Evolutionary conservation across 2,888 invertebrate species (phyloP), one percentile per base, ranked within the genome.

Genomic region (Clanis bilineata): DNA sequence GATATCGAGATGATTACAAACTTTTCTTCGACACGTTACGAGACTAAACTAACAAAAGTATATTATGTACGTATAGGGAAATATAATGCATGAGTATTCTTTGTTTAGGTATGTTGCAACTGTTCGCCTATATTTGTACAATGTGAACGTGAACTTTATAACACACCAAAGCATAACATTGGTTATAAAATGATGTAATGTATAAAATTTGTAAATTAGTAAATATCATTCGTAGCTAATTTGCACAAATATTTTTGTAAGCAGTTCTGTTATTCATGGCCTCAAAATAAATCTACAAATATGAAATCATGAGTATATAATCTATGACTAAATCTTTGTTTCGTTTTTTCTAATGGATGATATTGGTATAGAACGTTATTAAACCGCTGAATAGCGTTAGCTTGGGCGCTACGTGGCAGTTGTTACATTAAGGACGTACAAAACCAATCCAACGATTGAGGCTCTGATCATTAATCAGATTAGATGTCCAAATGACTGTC

Each of bases 381-480:
- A 58, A 58, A 44, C 25, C 28, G 38, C 47, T 39, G 36, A 25
- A 38, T 25, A n/a, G 23, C 47, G 58, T 39, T 58, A 39, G 22
- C 38, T 23, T 15, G n/a, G 36, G 23, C 9, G 36, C 5, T 39
- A 47, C 18, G 15, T 51, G 1, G 18, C 23, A 23, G 38, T 57
- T 23, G 36, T 23, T 38, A 36, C 23, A 38, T 51, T 12, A 58
- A 47, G 28, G 39, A 18, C 47, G 39, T 39, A 58, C 45, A 15
- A 47, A 58, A 51, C 28, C 47, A 47, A 47, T 58, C 43, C 23
- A 39, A 23, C 18, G 59, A 59, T 39, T 45, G 56, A 56, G 38
- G 44, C 59, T 56, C 36, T 38, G 9, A 56, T 56, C 44, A 56
- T 56, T 56, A 59, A 59, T 59, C 55, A 44, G 55, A 59, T 59